Conservation (phyloP, 2,113 vertebrate species). For the Dipodomys spectabilis region DNA sequence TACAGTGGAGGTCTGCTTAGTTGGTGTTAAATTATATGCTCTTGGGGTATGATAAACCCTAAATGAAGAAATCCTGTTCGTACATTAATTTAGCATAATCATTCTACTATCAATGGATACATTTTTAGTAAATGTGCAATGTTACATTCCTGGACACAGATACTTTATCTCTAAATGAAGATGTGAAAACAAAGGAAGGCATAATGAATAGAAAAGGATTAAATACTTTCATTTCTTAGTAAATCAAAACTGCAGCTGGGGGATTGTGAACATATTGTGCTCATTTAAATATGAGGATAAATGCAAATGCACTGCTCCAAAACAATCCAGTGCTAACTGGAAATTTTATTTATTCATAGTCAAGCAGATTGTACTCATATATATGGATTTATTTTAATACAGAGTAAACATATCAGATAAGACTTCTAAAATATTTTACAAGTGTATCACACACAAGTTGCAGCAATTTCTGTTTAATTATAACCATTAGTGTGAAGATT, state of each 20-base stretch:
- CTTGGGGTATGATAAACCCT: slow-evolving; percentile 94
- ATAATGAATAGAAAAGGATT: slow-evolving; percentile 52
- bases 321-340: slow-evolving; percentile 28
- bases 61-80: slow-evolving; percentile 69
- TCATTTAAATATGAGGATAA: slow-evolving; percentile 52
- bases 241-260: not conserved
- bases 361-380: slow-evolving; percentile 49
- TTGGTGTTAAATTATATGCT: slow-evolving; percentile 94
- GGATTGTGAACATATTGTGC: slow-evolving; percentile 21
- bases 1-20: slow-evolving; percentile 95
- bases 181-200: not conserved
- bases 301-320: slow-evolving; percentile 10
- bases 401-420: slow-evolving; percentile 70
- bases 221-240: slow-evolving; percentile 66
- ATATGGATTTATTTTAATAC: slow-evolving; percentile 50
- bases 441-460: slow-evolving; percentile 76
- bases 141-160: slow-evolving; percentile 65
- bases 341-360: slow-evolving; percentile 69
- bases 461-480: slow-evolving; percentile 79
- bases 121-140: slow-evolving; percentile 59
- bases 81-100: slow-evolving; percentile 37
- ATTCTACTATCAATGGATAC: slow-evolving; percentile 45
- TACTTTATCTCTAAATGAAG: slow-evolving; percentile 70
- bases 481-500: slow-evolving; percentile 65
- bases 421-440: slow-evolving; percentile 72